Conservation (phyloP, 2,797 vertebrate genomes). For the Coreius guichenoti region DNA sequence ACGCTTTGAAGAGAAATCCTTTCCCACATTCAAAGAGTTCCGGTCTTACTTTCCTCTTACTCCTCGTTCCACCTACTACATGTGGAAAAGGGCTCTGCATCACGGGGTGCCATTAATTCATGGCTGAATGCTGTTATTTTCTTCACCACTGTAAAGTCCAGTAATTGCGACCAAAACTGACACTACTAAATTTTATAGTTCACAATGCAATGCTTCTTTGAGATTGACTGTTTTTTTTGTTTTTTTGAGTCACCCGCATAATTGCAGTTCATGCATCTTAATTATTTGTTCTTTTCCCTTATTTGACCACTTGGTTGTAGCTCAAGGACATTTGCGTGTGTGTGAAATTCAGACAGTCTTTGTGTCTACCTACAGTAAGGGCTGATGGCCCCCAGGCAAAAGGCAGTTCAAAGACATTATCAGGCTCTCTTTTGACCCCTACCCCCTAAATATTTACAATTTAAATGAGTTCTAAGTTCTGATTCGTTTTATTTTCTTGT, state of each 20-base stretch:
- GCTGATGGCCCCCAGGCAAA: constrained; percentile 74
- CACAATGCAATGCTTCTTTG: constrained; percentile 13
- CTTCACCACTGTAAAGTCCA: not conserved
- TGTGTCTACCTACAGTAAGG: constrained; percentile 61
- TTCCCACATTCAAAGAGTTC: constrained; percentile 96
- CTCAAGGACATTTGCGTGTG: constrained; percentile 78
- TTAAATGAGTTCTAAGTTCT: constrained; percentile 55
- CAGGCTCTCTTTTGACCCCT: constrained; percentile 63
- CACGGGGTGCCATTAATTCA: constrained; percentile 92
- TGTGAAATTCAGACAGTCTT: constrained; percentile 73
- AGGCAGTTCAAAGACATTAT: constrained; percentile 76
- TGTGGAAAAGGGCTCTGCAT: constrained; percentile 96
- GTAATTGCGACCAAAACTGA: not conserved
- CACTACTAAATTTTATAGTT: not conserved
- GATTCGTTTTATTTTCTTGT: constrained; percentile 45
- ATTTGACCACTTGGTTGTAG: constrained; percentile 64
- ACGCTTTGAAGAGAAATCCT: constrained; percentile 92
- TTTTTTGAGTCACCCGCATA: constrained; percentile 25
- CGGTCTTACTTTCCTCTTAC: constrained; percentile 90
- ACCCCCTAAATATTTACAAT: constrained; percentile 54
- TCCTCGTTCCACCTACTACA: constrained; percentile 95
- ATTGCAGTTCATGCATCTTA: constrained; percentile 70
- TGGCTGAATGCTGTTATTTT: constrained; percentile 66
- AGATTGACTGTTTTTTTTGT: not conserved
- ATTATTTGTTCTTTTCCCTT: constrained; percentile 57